Evolutionary conservation across 2,888 invertebrate species (phyloP), one percentile per base, ranked within the genome.

Genomic region (Amphimallon solstitiale): DNA sequence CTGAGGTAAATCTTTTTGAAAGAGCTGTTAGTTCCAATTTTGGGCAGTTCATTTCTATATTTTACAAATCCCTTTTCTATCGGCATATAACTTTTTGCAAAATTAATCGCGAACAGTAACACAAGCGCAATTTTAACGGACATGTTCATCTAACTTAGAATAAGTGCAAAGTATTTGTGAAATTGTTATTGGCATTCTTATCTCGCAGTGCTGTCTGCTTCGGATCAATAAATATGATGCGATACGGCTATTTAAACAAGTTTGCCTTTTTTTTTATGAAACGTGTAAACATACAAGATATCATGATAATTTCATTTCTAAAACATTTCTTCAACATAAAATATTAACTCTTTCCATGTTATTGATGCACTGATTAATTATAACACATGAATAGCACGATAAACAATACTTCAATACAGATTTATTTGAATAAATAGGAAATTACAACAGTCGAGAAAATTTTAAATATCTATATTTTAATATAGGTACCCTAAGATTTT

Each of bases 41-140:
- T 21, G 5, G 56, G 56, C 29, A 59, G 9, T 29, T 59, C 43
- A 9, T 45, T 23, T 10, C 43, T 59, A 15, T 43, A 43, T 34
- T 59, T 59, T 0, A 59, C n/a, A 34, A 29, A 59, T 10, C 43
- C 56, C 17, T 59, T 59, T 43, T 59, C 56, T 23, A 23, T 45
- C 3, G 15, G 23, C 1, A 29, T 34, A 6, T 29, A 43, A 59
- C 43, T 43, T 7, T 3, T 15, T 1, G 23, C 17, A 23, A 15
- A 14, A 10, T n/a, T 23, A 5, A 43, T 29, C n/a, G 14, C 1
- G 29, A 43, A 14, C 23, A 40, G 2, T 2, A 23, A 29, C 23
- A 56, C 14, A 14, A 40, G 23, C 14, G 14, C 19, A 12, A 43
- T 29, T 29, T 43, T 59, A 14, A 29, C 10, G 15, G 43, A 43